Percentiles rank a stretch among this genome's conserved stretches.
phyloP scores from a whole-genome alignment of 92 coral and sea anemone genomes.

The Diadumene lineata region DNA sequence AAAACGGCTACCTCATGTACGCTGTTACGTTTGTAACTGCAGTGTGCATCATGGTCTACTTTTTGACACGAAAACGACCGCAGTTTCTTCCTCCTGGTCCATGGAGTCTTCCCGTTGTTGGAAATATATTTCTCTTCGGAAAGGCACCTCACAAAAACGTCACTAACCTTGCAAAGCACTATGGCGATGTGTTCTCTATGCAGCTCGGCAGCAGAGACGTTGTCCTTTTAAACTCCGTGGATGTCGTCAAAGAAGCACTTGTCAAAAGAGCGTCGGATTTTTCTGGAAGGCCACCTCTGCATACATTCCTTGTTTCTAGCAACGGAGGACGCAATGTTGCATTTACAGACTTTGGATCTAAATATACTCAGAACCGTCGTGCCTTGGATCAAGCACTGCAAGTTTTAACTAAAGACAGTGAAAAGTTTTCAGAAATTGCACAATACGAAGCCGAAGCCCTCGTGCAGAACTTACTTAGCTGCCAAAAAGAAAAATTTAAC shows the following conservation, averaged over 20 bases:
- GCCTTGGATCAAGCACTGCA: conserved; percentile 88
- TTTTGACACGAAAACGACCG: conserved; percentile 18
- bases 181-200: conserved; percentile 90
- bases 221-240: conserved; percentile 83
- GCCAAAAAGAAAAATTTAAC: conserved; percentile 66
- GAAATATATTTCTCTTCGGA: conserved; percentile 90
- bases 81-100: conserved; percentile 88
- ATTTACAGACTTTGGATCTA: conserved; percentile 80
- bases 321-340: conserved; percentile 87
- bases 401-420: conserved; percentile 63
- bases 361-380: conserved; percentile 76
- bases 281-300: conserved; percentile 92
- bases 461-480: conserved; percentile 65
- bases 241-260: conserved; percentile 91
- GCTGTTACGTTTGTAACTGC: conserved; percentile 15
- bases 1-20: conserved; percentile 13
- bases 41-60: conserved; percentile 18
- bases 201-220: conserved; percentile 87
- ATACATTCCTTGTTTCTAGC: conserved; percentile 77
- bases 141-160: conserved; percentile 87
- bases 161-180: conserved; percentile 77
- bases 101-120: conserved; percentile 85
- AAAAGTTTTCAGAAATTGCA: conserved; percentile 57
- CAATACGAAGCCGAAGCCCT: conserved; percentile 63
- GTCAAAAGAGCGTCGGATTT: conserved; percentile 81